Base-by-base conservation (phyloP, 1,140 invertebrate species). In the Zaprionus camerounensis region DNA sequence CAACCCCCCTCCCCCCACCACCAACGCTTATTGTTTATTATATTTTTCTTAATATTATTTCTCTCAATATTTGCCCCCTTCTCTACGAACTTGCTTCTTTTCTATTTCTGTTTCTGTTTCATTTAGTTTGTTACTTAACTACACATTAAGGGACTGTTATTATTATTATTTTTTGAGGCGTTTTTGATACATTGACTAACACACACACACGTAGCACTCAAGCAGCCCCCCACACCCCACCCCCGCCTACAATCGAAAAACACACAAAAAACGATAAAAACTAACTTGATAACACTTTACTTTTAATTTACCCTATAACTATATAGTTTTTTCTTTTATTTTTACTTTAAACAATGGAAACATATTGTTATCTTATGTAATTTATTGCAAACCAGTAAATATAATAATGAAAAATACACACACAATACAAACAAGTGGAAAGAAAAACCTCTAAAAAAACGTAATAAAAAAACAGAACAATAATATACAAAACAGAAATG, bases 371-470 rank as follows among this genome's bases (percentile, higher is more conserved):
- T 77, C 65, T 77, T 77, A 77, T 88, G 82, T 88, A 88, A 88
- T 88, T 88, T 88, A 88, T 88, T 88, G 84, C 84, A 88, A 87
- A 88, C 84, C 82, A 88, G 73, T 77, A 77, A 77, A 77, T 67
- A 87, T 80, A 86, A 87, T 71, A 87, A 71, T 81, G 53, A 86
- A 72, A 82, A 83, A 69, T 78, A 87, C 84, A 81, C 75, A 84
- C 75, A 85, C 76, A 84, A 84, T 58, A 78, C 67, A 86, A 83
- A 87, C 81, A 90, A 87, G 68, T 87, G 84, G 83, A 88, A 84
- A 61, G 81, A 75, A 71, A 78, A 80, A 68, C 74, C 58, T 58
- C 57, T 67, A 78, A 80, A 82, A 78, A 82, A 81, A 77, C 82
- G 62, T 73, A 85, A 86, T 85, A 85, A 85, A 85, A 83, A 88